Evolutionary conservation across 2,797 vertebrate species (phyloP), one percentile per base, ranked within the genome.

Genomic region (Lacerta viridis): DNA sequence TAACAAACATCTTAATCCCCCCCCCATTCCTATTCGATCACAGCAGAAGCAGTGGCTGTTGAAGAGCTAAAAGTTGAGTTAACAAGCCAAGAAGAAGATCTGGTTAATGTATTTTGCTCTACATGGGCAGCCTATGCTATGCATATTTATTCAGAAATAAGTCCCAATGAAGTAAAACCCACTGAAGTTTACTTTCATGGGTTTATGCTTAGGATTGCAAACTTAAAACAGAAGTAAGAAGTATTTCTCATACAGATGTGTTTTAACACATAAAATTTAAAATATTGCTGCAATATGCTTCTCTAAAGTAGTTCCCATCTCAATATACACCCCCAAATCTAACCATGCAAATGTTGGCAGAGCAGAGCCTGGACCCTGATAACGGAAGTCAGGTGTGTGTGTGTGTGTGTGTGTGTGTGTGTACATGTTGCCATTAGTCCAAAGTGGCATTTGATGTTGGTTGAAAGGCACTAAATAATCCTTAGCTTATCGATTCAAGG

Each of bases 401-500:
- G 33, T 33, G 33, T 33, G 13, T 55, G 15, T 15, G 1, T 43
- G 1, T 43, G 15, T 55, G 13, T 50, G 33, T 79, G 50, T 85
- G 7, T 77, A 46, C 50, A 83, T 85, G 61, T 68, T 10, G 0
- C 36, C 64, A 0, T 5, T 29, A 61, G 79, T 83, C 71, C 91
- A 7, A 46, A 71, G 23, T 93, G 92, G 92, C 93, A 88, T 87
- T 83, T 68, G 27, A 85, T 79, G 86, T 66, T 85, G 93, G 93
- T 75, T 72, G 92, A 87, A 85, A 95, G 93, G 92, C 90, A 94
- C 94, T 96, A 95, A 95, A 95, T 95, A 96, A 95, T 93, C 59
- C 11, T 91, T 94, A 90, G 87, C 92, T 91, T 93, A 95, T 97
- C 0, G 92, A 97, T 96, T 85, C 77, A 89, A 94, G 96, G 96